A percentile compares a stretch with the other conserved stretches of the same genome.
phyloP scores from a whole-genome alignment of 53 echinoderm and acorn worm genomes.

The Echinometra lucunter region DNA sequence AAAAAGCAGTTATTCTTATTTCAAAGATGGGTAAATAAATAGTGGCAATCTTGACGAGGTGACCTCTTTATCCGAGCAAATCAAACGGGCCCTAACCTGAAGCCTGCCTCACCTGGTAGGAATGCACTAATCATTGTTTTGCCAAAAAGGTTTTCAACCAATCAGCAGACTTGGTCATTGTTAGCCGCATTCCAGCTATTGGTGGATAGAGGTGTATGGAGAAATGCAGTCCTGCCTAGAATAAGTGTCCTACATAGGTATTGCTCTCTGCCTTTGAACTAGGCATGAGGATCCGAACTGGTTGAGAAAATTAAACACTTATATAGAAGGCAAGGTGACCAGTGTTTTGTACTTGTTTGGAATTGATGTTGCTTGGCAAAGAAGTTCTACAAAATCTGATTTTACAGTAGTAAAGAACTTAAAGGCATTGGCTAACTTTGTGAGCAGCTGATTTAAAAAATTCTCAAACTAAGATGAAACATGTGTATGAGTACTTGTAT shows the following conservation, averaged over 20 bases:
- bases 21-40: slow-evolving; percentile 38
- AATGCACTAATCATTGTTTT: slow-evolving; percentile 62
- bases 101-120: slow-evolving; percentile 47
- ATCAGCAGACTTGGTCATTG: slow-evolving; percentile 63
- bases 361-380: neutral
- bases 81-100: slow-evolving; percentile 14
- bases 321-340: too few relatives aligned
- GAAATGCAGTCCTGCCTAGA: slow-evolving; percentile 39
- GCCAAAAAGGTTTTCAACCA: slow-evolving; percentile 53
- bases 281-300: neutral
- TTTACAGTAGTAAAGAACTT: too few relatives aligned
- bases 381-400: neutral
- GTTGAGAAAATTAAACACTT: too few relatives aligned
- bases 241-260: neutral
- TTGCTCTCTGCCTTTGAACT: neutral
- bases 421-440: too few relatives aligned
- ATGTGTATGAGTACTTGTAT: too few relatives aligned
- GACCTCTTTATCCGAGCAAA: slow-evolving; percentile 43
- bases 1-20: slow-evolving; percentile 5
- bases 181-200: slow-evolving; percentile 69
- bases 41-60: neutral
- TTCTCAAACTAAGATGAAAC: too few relatives aligned
- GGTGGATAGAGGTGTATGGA: neutral
- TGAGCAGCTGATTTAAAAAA: too few relatives aligned
- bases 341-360: too few relatives aligned